Evolutionary conservation across 2,888 invertebrate species (phyloP), one percentile per base, ranked within the genome.

Genomic region (Harmothoe impar): DNA sequence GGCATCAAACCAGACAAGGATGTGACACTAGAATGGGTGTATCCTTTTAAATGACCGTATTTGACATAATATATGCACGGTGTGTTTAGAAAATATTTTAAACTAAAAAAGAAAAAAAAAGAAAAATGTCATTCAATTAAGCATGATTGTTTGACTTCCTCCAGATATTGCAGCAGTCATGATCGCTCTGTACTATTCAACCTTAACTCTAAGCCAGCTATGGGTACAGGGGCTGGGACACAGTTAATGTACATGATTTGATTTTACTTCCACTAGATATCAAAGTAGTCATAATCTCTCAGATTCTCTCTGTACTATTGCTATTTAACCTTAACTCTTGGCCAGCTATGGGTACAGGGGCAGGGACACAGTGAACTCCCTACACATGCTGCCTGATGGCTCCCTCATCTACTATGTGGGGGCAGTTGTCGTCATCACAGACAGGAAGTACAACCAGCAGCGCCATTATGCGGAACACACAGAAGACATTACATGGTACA

Each of bases 161-260:
- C n/a, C n/a, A n/a, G n/a, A n/a, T n/a, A n/a, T n/a, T n/a, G n/a
- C n/a, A n/a, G n/a, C n/a, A n/a, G n/a, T n/a, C n/a, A n/a, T n/a
- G n/a, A n/a, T n/a, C n/a, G n/a, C n/a, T n/a, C n/a, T n/a, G n/a
- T n/a, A n/a, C n/a, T 29, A 25, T 77, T 15, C 7, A 7, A 77
- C 81, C 81, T 81, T 81, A 35, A 81, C 81, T 0, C 35, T n/a
- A 20, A 10, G 1, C 54, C 31, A 86, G 86, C 23, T 86, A 86
- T 25, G 86, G 86, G 17, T 86, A 54, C 86, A 23, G 86, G 15
- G 86, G 86, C 31, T 17, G 86, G 52, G 86, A 86, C 56, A 86
- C 86, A 29, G 52, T 86, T 52, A 86, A 86, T n/a, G n/a, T n/a
- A n/a, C n/a, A n/a, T n/a, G n/a, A n/a, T n/a, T n/a, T n/a, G n/a